Evolutionary conservation across 1,140 invertebrate species (phyloP).

Genomic region (Piezodorus guildinii): DNA sequence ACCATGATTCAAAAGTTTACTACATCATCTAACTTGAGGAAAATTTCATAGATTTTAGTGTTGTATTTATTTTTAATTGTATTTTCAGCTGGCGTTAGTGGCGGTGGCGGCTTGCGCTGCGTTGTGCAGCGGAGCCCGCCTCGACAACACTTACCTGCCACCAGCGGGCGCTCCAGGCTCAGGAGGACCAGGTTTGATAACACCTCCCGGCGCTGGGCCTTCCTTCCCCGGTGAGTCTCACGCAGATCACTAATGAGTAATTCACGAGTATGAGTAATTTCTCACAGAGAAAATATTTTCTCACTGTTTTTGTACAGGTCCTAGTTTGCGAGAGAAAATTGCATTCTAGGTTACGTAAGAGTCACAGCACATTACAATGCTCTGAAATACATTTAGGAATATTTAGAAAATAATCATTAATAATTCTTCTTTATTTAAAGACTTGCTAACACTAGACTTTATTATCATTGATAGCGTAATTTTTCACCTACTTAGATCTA

Average conservation of each 20-base stretch:
- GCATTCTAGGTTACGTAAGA: too few species aligned
- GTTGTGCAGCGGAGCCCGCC: constrained; percentile 33
- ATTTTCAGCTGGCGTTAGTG: neutral
- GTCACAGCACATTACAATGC: too few species aligned
- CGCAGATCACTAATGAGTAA: neutral
- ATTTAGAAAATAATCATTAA: too few species aligned
- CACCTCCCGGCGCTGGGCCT: neutral
- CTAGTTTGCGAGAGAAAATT: neutral
- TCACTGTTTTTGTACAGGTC: neutral
- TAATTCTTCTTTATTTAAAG: too few species aligned
- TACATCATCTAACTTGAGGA: too few species aligned
- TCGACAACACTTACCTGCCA: constrained; percentile 49
- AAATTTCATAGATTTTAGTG: too few species aligned
- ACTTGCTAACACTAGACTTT: too few species aligned
- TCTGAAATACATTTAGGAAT: too few species aligned
- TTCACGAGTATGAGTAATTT: neutral
- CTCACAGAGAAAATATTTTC: neutral
- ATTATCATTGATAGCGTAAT: too few species aligned
- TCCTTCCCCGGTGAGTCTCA: constrained; percentile 3
- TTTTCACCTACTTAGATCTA: too few species aligned
- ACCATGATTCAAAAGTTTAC: too few species aligned
- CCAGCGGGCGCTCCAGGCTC: constrained; percentile 38
- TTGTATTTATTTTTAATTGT: too few species aligned
- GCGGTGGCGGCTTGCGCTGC: neutral
- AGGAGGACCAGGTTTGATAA: neutral